Conservation (phyloP, 2,797 vertebrate genomes). For the Lacerta bilineata region DNA sequence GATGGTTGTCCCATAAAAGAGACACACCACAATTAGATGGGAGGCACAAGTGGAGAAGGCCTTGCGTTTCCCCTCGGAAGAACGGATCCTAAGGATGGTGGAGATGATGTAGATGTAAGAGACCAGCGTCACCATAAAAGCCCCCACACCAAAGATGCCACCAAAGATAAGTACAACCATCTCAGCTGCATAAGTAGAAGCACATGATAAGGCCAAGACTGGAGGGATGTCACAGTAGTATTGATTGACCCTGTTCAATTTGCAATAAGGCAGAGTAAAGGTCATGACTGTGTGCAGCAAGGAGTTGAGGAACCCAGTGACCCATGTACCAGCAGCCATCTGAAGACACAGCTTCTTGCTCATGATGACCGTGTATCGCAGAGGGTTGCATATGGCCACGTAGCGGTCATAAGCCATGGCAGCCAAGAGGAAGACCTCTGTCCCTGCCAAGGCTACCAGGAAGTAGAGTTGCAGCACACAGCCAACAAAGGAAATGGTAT, state of each 20-base stretch:
- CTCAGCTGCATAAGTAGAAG: slow-evolving; percentile 17
- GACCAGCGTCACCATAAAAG: too few species aligned
- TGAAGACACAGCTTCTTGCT: slow-evolving; percentile 18
- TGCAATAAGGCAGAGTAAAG: not conserved
- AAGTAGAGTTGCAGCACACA: too few species aligned
- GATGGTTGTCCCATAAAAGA: slow-evolving; percentile 31
- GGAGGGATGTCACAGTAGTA: slow-evolving; percentile 25
- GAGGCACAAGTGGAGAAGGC: slow-evolving; percentile 35
- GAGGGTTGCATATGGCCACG: slow-evolving; percentile 37
- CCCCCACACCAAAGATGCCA: not conserved
- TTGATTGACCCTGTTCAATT: not conserved
- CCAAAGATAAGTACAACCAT: not conserved
- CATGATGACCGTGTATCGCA: slow-evolving; percentile 12
- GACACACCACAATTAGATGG: slow-evolving; percentile 20
- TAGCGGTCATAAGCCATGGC: too few species aligned
- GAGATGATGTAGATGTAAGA: too few species aligned
- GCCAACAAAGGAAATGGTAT: too few species aligned
- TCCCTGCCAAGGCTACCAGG: too few species aligned
- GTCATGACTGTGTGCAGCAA: not conserved
- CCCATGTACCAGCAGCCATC: not conserved
- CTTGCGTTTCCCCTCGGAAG: not conserved
- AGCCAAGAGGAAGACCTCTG: too few species aligned
- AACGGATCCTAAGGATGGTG: not conserved
- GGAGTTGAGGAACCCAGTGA: slow-evolving; percentile 27
- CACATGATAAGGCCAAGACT: not conserved